Conservation (phyloP, 2,888 invertebrate genomes). For the Zeuzera pyrina region DNA sequence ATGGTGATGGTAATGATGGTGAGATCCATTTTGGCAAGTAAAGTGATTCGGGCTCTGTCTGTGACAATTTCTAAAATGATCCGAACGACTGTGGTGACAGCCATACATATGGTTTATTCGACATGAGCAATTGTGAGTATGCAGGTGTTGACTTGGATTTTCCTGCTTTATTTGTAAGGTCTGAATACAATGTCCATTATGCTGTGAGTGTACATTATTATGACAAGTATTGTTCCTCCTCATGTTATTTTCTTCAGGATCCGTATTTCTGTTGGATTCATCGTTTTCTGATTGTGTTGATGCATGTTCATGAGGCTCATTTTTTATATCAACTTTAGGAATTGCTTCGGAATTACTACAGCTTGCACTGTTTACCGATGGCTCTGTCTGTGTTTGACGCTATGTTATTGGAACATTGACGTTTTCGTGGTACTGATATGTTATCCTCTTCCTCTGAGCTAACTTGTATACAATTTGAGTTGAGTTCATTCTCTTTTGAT, state of each 20-base stretch:
- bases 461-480: constrained; percentile 54
- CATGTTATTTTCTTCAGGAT: not conserved
- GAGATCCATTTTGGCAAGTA: constrained; percentile 28
- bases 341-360: not conserved
- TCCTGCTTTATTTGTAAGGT: constrained; percentile 30
- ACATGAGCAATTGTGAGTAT: constrained; percentile 19
- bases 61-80: constrained; percentile 21
- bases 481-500: constrained; percentile 46
- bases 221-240: too few species aligned
- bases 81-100: constrained; percentile 20
- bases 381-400: not conserved
- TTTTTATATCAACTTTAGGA: too few species aligned
- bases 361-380: not conserved
- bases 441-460: constrained; percentile 67
- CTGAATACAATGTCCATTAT: too few species aligned
- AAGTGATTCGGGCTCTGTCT: constrained; percentile 25
- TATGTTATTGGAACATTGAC: constrained; percentile 29
- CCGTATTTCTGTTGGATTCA: constrained; percentile 12
- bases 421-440: constrained; percentile 36
- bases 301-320: constrained; percentile 34
- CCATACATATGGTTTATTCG: constrained; percentile 17
- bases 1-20: constrained; percentile 27
- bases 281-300: constrained; percentile 21
- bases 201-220: constrained; percentile 5
- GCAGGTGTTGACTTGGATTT: constrained; percentile 17